These are phyloP conservation scores for Mamestra configurata DNA, from an alignment of 1,140 invertebrate genomes.

Conservation along the genomic window DNA sequence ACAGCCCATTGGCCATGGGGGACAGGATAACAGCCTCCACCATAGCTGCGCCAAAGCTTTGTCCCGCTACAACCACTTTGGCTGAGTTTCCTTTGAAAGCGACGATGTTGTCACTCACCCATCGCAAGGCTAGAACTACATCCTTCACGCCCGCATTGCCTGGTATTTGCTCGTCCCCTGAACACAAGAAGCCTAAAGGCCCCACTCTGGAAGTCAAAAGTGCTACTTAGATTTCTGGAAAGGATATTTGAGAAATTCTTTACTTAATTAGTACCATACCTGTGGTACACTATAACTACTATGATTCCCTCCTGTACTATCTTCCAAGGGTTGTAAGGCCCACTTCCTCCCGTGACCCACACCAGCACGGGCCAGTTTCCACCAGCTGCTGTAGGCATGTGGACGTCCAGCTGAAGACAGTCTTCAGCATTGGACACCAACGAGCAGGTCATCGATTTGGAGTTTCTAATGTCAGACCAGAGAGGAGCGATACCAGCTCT, in stretches of 20 bases:
- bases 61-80: conserved; percentile 88
- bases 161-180: conserved; percentile 88
- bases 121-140: conserved; percentile 89
- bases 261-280: conserved; percentile 68
- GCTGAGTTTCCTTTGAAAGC: conserved; percentile 91
- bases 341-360: conserved; percentile 89
- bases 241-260: neutral
- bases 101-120: conserved; percentile 91
- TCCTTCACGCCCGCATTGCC: conserved; percentile 92
- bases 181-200: conserved; percentile 87
- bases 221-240: neutral
- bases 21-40: conserved; percentile 76
- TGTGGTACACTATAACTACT: conserved; percentile 90
- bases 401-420: conserved; percentile 77
- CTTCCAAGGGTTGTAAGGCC: conserved; percentile 88
- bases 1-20: conserved; percentile 67
- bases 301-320: conserved; percentile 90
- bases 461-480: conserved; percentile 71
- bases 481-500: conserved; percentile 70
- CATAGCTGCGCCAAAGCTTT: conserved; percentile 87
- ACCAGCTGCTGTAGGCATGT: conserved; percentile 66
- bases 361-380: conserved; percentile 88
- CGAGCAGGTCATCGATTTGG: conserved; percentile 63
- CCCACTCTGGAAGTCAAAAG: conserved; percentile 66
- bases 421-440: conserved; percentile 63